phyloP scores from a whole-genome alignment of 92 coral and sea anemone genomes.

The Chrysogorgia sp. region DNA sequence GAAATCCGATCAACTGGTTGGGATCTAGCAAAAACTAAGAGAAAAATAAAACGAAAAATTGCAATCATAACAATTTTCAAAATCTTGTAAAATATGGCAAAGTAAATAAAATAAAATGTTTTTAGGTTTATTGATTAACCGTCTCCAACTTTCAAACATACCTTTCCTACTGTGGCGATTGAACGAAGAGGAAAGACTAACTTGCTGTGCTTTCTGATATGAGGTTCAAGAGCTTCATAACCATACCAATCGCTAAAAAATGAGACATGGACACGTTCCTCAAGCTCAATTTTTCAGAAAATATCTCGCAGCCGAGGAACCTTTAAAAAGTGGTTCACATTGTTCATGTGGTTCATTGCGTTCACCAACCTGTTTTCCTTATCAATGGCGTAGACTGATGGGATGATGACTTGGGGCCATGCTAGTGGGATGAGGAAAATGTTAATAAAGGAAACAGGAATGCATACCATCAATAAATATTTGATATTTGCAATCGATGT shows the following conservation, averaged over 20 bases:
- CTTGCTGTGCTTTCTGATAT: conserved; percentile 64
- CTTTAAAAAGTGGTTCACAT: no score
- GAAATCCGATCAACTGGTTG: conserved; percentile 72
- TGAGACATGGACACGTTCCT: background rate
- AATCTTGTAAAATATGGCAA: background rate
- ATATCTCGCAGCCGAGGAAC: no score
- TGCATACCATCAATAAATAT: background rate
- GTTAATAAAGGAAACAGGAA: background rate
- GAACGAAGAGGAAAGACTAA: conserved; percentile 79
- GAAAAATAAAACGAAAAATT: background rate
- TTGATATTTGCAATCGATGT: no score
- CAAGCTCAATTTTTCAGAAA: no score
- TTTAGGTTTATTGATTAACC: no score
- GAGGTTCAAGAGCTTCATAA: conserved; percentile 71
- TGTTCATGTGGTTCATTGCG: no score
- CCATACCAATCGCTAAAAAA: conserved; percentile 73
- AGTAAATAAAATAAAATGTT: background rate
- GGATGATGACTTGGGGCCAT: conserved; percentile 95
- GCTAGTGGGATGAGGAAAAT: conserved; percentile 68
- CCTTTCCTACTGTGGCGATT: conserved; percentile 91
- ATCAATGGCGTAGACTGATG: conserved; percentile 83
- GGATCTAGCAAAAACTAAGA: conserved; percentile 76
- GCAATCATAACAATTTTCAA: no score
- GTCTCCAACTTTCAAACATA: conserved; percentile 33
- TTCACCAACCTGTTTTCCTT: conserved; percentile 80